These are phyloP conservation scores for Caenorhabditis briggsae DNA, from an alignment of 1,140 invertebrate species.

Conservation along the genomic window DNA sequence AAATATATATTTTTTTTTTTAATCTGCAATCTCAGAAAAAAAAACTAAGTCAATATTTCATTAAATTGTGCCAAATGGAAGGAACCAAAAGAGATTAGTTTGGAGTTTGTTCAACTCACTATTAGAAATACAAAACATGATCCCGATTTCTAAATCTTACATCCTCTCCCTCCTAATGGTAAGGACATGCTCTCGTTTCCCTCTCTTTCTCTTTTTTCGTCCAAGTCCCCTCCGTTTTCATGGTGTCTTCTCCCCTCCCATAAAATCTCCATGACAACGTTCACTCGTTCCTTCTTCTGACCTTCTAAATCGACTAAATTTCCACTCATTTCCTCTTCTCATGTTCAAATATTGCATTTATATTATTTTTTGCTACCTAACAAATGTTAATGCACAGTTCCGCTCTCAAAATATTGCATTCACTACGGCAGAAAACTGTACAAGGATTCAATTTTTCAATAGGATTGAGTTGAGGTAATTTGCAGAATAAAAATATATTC, in stretches of 20 bases:
- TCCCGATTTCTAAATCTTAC: too few species aligned
- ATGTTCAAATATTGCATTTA: neutral
- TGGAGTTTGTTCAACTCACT: too few species aligned
- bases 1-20: too few species aligned
- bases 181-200: too few species aligned
- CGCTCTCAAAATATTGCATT: constrained; percentile 1
- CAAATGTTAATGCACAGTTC: neutral
- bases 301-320: neutral
- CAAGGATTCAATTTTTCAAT: constrained; percentile 6
- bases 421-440: constrained; percentile 3
- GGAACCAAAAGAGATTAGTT: too few species aligned
- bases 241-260: neutral
- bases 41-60: too few species aligned
- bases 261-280: constrained; percentile 14
- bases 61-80: too few species aligned
- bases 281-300: neutral
- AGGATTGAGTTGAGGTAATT: constrained; percentile 16
- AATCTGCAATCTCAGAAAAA: too few species aligned
- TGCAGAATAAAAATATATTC: neutral
- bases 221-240: neutral
- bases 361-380: neutral
- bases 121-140: too few species aligned
- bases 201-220: neutral
- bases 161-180: too few species aligned
- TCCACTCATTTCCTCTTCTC: neutral